A percentile compares a stretch with the other conserved stretches of the same genome.
Conservation (phyloP, 2,888 invertebrate genomes). For the Alloplasta piceator region DNA sequence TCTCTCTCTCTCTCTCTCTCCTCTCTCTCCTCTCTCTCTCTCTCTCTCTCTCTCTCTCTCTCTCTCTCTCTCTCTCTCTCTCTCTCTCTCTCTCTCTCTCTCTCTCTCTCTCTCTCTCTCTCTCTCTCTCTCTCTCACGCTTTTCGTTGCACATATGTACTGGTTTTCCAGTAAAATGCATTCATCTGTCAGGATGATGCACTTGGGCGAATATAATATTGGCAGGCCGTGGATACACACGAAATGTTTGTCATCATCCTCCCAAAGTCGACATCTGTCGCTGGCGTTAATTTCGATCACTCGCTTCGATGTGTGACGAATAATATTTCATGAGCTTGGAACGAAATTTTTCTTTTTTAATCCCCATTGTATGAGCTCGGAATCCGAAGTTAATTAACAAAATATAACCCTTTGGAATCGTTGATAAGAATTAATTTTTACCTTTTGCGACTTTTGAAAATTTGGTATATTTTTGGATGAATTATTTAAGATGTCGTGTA, state of each 20-base stretch:
- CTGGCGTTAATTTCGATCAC: constrained; percentile 32
- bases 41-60: constrained; percentile 1
- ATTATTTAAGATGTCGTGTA: no score
- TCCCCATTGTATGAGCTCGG: no score
- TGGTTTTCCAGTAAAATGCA: constrained; percentile 63
- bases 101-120: constrained; percentile 29
- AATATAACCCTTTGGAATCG: no score
- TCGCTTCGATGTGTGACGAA: not conserved
- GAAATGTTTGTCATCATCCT: constrained; percentile 20
- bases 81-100: not conserved
- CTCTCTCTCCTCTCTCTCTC: constrained; percentile 1
- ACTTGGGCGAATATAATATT: constrained; percentile 26
- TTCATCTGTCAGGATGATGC: constrained; percentile 59
- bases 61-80: constrained; percentile 10
- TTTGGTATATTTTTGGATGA: no score
- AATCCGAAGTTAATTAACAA: no score
- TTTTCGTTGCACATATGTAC: constrained; percentile 23
- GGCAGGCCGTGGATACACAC: constrained; percentile 1
- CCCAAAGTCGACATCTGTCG: constrained; percentile 59
- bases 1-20: constrained; percentile 4
- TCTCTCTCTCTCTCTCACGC: constrained; percentile 2
- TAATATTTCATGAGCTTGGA: no score
- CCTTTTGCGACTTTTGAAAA: no score
- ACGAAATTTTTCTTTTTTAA: no score
- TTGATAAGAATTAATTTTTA: no score